Conservation (phyloP, 2,797 vertebrate species). For the Dendrocincla tyrannina region DNA sequence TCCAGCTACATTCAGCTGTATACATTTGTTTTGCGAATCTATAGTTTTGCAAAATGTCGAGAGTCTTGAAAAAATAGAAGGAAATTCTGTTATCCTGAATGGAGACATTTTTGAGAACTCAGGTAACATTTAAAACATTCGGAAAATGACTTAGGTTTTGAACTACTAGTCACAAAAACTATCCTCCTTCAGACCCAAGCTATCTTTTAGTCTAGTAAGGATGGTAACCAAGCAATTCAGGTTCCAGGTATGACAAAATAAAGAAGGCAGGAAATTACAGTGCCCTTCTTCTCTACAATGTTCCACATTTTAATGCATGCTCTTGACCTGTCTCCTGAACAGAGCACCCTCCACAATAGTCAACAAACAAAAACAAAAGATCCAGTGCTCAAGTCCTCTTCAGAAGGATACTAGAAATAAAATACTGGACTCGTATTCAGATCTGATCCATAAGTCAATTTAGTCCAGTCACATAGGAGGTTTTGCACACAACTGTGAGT, state of each 20-base stretch:
- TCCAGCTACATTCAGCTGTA: not conserved
- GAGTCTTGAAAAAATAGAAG: not conserved
- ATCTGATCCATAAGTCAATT: not conserved
- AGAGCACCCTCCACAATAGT: not conserved
- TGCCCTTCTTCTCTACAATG: not conserved
- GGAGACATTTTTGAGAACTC: not conserved
- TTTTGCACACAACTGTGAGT: not conserved
- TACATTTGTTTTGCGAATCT: not conserved
- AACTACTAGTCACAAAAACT: not conserved
- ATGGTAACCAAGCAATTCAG: not conserved
- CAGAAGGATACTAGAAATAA: not conserved
- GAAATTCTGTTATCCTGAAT: not conserved
- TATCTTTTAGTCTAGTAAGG: not conserved
- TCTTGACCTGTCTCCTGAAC: not conserved
- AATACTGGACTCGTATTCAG: not conserved
- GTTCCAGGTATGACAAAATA: not conserved
- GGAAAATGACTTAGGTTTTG: not conserved
- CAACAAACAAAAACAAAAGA: not conserved
- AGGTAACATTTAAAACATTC: not conserved
- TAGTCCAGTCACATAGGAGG: accelerated
- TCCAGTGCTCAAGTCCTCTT: not conserved
- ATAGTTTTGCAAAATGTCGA: not conserved
- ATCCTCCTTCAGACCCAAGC: not conserved
- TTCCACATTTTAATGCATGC: not conserved
- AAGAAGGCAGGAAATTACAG: not conserved